Evolutionary conservation across 2,888 invertebrate species (phyloP).

Genomic region (Spialia ferax): DNA sequence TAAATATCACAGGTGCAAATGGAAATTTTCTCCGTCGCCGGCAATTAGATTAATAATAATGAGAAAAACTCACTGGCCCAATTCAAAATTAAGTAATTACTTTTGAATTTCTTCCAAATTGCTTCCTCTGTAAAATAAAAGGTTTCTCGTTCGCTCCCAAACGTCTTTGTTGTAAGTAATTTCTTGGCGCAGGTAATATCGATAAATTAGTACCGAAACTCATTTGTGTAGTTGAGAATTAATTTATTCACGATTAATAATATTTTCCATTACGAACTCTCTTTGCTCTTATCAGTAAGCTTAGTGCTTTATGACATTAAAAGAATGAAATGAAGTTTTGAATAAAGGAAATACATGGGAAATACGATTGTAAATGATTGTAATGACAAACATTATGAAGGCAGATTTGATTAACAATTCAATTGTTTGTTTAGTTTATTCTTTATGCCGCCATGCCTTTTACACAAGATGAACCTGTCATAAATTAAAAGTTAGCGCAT

Average conservation of each 20-base stretch:
- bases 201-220: not conserved
- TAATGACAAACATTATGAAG: no score
- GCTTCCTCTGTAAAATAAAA: constrained; percentile 11
- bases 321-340: not conserved
- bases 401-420: no score
- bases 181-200: constrained; percentile 21
- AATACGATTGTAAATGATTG: no score
- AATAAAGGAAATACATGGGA: no score
- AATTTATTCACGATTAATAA: not conserved
- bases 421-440: no score
- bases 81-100: constrained; percentile 31
- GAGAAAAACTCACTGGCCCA: constrained; percentile 43
- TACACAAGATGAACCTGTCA: no score
- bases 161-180: constrained; percentile 4
- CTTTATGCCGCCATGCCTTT: no score
- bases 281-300: not conserved
- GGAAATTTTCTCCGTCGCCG: constrained; percentile 43
- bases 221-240: not conserved
- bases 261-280: not conserved
- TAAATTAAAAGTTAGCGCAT: no score
- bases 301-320: not conserved
- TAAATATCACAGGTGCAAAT: constrained; percentile 47
- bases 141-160: not conserved
- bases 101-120: constrained; percentile 20
- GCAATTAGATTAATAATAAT: constrained; percentile 50